Conservation (phyloP, 2,113 vertebrate genomes). For the Microcebus griseorufus region DNA sequence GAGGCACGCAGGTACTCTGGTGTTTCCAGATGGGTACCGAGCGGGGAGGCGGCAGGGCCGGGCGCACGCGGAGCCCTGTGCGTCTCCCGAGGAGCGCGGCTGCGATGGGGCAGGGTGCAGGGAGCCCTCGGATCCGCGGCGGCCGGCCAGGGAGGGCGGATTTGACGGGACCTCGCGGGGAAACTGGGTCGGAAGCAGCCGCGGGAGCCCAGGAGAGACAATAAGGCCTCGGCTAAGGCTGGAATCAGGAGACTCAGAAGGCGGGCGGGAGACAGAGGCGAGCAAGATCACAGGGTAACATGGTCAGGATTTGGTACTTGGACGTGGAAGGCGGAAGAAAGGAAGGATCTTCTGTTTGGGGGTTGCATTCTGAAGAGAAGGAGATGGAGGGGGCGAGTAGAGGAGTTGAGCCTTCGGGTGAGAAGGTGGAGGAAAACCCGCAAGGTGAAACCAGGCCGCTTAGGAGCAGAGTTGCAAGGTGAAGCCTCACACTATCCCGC, state of each 20-base stretch:
- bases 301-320: background rate
- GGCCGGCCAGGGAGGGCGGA: background rate
- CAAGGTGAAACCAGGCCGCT: background rate
- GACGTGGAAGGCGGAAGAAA: too few relatives aligned
- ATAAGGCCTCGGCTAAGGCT: background rate
- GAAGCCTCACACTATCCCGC: background rate
- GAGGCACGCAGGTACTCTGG: background rate
- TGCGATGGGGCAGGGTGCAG: background rate
- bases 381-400: too few relatives aligned
- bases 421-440: background rate
- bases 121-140: background rate
- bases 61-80: background rate
- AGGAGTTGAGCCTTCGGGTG: background rate
- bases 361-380: background rate
- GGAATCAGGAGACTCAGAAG: background rate
- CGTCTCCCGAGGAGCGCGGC: background rate
- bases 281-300: background rate
- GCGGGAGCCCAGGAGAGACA: background rate
- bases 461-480: background rate
- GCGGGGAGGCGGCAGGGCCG: too few relatives aligned
- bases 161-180: too few relatives aligned
- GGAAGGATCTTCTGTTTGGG: background rate
- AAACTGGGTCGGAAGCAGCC: background rate
- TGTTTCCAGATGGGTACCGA: background rate
- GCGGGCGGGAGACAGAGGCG: background rate